Evolutionary conservation across 2,888 invertebrate species (phyloP).

Genomic region (Sphaerophoria taeniata): DNA sequence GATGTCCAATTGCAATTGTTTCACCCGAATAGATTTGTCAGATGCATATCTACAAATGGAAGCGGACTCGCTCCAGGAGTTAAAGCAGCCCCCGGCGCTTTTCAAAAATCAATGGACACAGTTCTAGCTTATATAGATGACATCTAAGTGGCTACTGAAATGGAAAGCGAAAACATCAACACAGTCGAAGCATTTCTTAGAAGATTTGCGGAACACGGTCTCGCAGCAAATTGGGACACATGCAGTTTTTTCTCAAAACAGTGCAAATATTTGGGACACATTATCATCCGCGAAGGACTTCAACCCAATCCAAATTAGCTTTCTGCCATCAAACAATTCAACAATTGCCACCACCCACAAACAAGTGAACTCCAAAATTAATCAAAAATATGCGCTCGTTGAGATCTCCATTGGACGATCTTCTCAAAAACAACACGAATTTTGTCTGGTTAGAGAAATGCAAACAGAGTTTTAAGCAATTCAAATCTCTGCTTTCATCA

Average conservation of each 20-base stretch:
- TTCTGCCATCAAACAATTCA: conserved; percentile 57
- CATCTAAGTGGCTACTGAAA: conserved; percentile 58
- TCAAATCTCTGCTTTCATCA: conserved; percentile 67
- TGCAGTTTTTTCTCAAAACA: conserved; percentile 55
- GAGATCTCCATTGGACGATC: conserved; percentile 63
- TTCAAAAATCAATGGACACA: conserved; percentile 52
- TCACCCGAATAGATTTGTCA: conserved; percentile 62
- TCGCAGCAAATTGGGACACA: not conserved
- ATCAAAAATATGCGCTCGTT: conserved; percentile 54
- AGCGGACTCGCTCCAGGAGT: conserved; percentile 67
- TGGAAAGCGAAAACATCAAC: conserved; percentile 54
- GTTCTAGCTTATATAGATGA: conserved; percentile 65
- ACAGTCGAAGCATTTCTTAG: conserved; percentile 30
- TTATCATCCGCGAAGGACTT: conserved; percentile 61
- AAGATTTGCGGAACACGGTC: too few relatives aligned
- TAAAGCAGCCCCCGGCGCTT: conserved; percentile 52
- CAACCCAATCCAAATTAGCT: conserved; percentile 60
- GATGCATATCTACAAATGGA: conserved; percentile 73
- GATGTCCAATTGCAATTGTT: conserved; percentile 48
- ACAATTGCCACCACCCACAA: conserved; percentile 68
- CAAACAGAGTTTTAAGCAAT: conserved; percentile 34
- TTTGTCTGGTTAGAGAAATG: conserved; percentile 57
- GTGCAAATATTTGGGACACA: conserved; percentile 59
- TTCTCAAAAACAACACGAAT: conserved; percentile 42
- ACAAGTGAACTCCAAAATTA: conserved; percentile 67